Evolutionary conservation across 2,113 vertebrate genomes (phyloP).

Genomic region (Aramus guarauna): DNA sequence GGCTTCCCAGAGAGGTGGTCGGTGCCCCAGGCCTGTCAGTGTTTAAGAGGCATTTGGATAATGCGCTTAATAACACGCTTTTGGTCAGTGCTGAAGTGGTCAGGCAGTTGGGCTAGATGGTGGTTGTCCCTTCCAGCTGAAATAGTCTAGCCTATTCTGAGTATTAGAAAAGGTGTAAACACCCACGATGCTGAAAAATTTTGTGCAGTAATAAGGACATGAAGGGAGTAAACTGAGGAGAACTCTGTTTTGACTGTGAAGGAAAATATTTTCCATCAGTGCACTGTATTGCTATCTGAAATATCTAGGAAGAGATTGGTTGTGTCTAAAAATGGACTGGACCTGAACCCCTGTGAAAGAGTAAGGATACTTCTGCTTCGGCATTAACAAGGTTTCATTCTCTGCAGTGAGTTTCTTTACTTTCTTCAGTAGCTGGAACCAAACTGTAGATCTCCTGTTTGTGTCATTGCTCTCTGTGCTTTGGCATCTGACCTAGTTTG

Average conservation of each 20-base stretch:
- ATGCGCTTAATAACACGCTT: not conserved
- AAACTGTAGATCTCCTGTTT: not conserved
- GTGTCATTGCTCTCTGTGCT: not conserved
- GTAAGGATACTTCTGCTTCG: not conserved
- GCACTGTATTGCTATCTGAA: not conserved
- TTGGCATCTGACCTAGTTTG: not conserved
- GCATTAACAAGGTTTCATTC: not conserved
- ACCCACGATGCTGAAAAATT: not conserved
- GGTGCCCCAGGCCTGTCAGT: not conserved
- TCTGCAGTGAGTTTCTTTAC: not conserved
- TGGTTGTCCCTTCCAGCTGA: not conserved
- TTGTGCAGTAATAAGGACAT: not conserved
- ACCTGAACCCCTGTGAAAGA: not conserved
- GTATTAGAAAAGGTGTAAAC: not conserved
- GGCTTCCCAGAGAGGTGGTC: not conserved
- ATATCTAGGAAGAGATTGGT: not conserved
- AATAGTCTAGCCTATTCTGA: not conserved
- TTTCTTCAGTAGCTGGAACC: not conserved
- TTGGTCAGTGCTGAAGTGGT: not conserved
- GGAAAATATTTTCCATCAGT: not conserved
- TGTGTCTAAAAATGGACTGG: not conserved
- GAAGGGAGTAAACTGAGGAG: not conserved
- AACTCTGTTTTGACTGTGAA: not conserved
- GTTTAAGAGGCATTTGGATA: not conserved
- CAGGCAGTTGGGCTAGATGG: not conserved